Base-by-base conservation (phyloP, 1,140 invertebrate species). In the Chelonus insularis region DNA sequence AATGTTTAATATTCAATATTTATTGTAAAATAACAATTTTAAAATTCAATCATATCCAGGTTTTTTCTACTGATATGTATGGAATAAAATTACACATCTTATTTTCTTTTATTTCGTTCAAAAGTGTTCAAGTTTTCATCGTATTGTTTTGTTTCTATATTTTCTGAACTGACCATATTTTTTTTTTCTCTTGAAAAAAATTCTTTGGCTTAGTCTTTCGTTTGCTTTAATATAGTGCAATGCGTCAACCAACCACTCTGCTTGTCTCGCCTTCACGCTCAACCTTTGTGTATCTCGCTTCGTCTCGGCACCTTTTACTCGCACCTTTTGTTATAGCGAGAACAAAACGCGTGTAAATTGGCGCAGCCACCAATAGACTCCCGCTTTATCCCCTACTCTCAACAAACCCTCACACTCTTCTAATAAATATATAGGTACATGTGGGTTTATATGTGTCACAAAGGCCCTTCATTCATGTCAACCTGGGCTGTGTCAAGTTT, bases 331-430 rank as follows among this genome's bases (percentile, higher is more conserved):
- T 76, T 68, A 58, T 43, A 65, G 57, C 57, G 63, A 71, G 68
- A 75, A 76, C 71, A 75, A 76, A 76, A 76, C 71, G 67, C 65
- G 71, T 74, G 73, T 75, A 76, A 75, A 75, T 76, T 76, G 71
- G 69, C 74, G 70, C 72, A 71, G 67, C 69, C 69, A 72, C 68
- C 66, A 66, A 76, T 71, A 71, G 65, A 72, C 34, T 60, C 41
- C 51, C 58, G 20, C 57, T 62, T 59, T 32, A 57, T 63, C 57
- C 37, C 63, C 48, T 56, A 57, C 57, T 36, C 57, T 62, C 66
- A 21, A 37, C 18, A 41, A 32, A 61, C 25, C 32, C 54, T 55
- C 45, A 50, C 45, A 37, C 45, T 60, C 51, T 34, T n/a, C 25
- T 36, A n/a, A 25, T 14, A 47, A 18, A 43, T 18, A 43, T 16